Base-by-base conservation (phyloP, 2,113 vertebrate genomes). In the Brachyhypopomus occidentalis region DNA sequence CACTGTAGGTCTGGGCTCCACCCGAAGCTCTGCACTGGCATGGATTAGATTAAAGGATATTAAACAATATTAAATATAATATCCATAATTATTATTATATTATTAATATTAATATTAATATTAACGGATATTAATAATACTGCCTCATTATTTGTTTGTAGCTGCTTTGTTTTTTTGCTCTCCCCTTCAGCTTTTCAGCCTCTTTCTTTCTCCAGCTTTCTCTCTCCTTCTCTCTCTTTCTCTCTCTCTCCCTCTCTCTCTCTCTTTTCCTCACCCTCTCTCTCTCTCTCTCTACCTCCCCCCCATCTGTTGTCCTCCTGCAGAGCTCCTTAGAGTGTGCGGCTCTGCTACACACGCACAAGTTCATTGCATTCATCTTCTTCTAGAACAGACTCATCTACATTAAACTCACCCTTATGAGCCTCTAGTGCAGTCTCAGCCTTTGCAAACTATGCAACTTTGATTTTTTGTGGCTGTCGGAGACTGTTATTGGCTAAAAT, bases 401-500 rank as follows among this genome's bases (percentile, higher is more conserved):
- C 71, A 56, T 60, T 48, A 36, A 80, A 36, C 58, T 62, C 8
- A 12, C 1, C n/a, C 59, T 55, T 27, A 74, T 55, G 41, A 71
- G 58, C 5, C 71, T 25, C 5, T 62, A 36, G 77, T 80, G 34
- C 30, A 62, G 66, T 80, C 58, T 6, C n/a, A 30, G 25, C 45
- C 25, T 41, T 73, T n/a, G 8, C 70, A 64, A 48, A 48, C 70
- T 12, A 17, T n/a, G 63, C 66, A 70, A n/a, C 48, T 23, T 22
- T 5, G 11, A 70, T 70, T 41, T 41, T 2, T 70, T 22, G 19
- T 22, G 66, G 34, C 9, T 20, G 66, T 20, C 19, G 20, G 66
- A 7, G 30, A 48, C 66, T 78, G 75, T 78, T 75, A 78, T 36
- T 22, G 55, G 30, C 48, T 89, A 81, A 52, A 85, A 87, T 88